Percentiles rank a stretch among this genome's conserved stretches.
These are phyloP conservation scores for Drosophila tanythrix DNA, from an alignment of 2,888 invertebrate species.

Conservation along the genomic window DNA sequence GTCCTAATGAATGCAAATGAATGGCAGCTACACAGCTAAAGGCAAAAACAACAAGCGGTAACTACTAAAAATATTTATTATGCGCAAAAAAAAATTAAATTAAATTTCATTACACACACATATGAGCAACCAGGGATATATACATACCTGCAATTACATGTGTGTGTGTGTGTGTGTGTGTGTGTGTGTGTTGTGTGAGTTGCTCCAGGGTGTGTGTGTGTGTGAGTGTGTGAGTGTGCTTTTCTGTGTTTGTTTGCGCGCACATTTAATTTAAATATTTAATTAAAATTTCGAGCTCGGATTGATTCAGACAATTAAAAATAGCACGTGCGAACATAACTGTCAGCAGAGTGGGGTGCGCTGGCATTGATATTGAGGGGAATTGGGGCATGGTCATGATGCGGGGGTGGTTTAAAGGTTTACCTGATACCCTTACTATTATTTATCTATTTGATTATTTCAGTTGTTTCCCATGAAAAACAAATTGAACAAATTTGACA, in stretches of 20 bases:
- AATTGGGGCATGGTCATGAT: neutral
- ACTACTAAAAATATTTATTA: conserved; percentile 72
- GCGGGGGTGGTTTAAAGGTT: neutral
- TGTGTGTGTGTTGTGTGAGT: conserved; percentile 7
- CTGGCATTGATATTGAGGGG: neutral
- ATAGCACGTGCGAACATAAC: conserved; percentile 48
- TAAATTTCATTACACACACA: conserved; percentile 54
- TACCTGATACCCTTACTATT: conserved; percentile 6
- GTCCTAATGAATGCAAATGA: conserved; percentile 77
- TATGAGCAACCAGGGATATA: conserved; percentile 17
- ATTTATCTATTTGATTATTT: conserved; percentile 46
- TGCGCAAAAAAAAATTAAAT: conserved; percentile 53
- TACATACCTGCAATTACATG: conserved; percentile 16
- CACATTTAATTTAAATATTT: conserved; percentile 77
- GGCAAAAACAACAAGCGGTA: conserved; percentile 45
- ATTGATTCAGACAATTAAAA: conserved; percentile 78
- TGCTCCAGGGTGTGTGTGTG: conserved; percentile 1
- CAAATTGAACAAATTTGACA: conserved; percentile 54
- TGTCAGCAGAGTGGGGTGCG: neutral
- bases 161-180: neutral
- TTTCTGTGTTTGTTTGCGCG: conserved; percentile 53
- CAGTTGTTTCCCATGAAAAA: conserved; percentile 39
- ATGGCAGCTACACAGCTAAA: conserved; percentile 54
- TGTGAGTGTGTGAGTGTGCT: conserved; percentile 20
- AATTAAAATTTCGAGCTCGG: conserved; percentile 77